Base-by-base conservation (phyloP, 2,113 vertebrate species). In the Lanius ludovicianus region DNA sequence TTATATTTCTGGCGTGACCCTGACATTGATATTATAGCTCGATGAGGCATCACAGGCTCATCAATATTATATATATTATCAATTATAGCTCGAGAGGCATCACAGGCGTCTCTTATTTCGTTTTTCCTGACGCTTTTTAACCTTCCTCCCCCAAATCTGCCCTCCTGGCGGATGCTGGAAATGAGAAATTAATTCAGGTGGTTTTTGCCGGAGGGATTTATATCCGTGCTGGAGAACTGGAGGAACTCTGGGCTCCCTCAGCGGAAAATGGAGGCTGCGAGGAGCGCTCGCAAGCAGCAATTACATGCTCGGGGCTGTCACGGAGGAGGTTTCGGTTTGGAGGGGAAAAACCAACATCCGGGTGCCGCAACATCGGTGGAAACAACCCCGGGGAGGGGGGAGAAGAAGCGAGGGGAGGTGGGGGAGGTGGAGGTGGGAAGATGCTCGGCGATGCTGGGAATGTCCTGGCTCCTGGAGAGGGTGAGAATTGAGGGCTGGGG, bases 191-290 rank as follows among this genome's bases (percentile, higher is more conserved):
- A 35, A 70, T 89, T 27, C 14, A 2, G 55, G 49, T 10, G 41
- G 6, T 50, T 73, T 41, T 4, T 50, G 21, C 2, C 0, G 5
- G 56, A 30, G 25, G 1, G 21, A 14, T 76, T 79, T 25, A 0
- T 21, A 2, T 1, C 71, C 2, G n/a, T 0, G 42, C 7, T 1
- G 65, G 62, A 11, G 53, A 22, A 7, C 1, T 2, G 6, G 85
- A 62, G 84, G 56, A 39, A 13, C 16, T 20, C 4, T 0, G 39
- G 0, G 23, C 41, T 88, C 53, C 44, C 60, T 10, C n/a, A 1
- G 62, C 1, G 70, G 89, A 96, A 96, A 96, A 96, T 96, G 95
- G 96, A 96, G 95, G 89, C 25, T 79, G 80, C 2, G 10, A 67
- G 62, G 4, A 83, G 57, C 3, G 6, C 62, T 16, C 1, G 12